A percentile compares a stretch with the other conserved stretches of the same genome.
phyloP scores from a whole-genome alignment of 1,140 invertebrate species.

The Yoshiicerus persimilis region DNA sequence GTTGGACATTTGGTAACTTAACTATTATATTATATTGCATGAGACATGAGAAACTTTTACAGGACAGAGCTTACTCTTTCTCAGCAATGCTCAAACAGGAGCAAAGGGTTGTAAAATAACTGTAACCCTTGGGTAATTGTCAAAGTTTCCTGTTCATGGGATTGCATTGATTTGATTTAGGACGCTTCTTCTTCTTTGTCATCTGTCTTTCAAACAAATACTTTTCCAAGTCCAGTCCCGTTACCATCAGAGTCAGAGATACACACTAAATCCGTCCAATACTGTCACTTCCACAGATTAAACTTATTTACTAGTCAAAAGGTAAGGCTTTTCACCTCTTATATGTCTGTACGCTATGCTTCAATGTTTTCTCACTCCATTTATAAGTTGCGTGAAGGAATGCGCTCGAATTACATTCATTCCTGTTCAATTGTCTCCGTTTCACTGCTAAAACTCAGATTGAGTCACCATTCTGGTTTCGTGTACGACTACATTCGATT shows the following conservation, averaged over 20 bases:
- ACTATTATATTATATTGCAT: neutral
- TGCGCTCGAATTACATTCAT: neutral
- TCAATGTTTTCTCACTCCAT: neutral
- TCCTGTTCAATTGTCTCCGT: neutral
- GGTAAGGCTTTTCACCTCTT: neutral
- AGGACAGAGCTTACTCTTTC: neutral
- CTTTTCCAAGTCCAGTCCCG: neutral
- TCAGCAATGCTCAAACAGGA: neutral
- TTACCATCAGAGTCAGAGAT: neutral
- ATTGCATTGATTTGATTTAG: conserved; percentile 23
- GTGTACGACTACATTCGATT: neutral
- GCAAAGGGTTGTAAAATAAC: conserved; percentile 22
- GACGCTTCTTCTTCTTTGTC: neutral
- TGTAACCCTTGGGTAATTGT: conserved; percentile 15
- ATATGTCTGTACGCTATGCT: neutral
- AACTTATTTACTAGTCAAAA: neutral
- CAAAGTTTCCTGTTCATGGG: conserved; percentile 12
- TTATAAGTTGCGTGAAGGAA: neutral
- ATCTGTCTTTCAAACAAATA: neutral
- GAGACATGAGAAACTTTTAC: neutral
- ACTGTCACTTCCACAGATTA: neutral
- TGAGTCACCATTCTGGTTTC: neutral
- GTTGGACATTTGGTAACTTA: neutral
- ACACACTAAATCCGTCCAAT: neutral
- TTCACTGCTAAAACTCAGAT: neutral